Evolutionary conservation across 2,113 vertebrate species (phyloP).

Genomic region (Chauna torquata): DNA sequence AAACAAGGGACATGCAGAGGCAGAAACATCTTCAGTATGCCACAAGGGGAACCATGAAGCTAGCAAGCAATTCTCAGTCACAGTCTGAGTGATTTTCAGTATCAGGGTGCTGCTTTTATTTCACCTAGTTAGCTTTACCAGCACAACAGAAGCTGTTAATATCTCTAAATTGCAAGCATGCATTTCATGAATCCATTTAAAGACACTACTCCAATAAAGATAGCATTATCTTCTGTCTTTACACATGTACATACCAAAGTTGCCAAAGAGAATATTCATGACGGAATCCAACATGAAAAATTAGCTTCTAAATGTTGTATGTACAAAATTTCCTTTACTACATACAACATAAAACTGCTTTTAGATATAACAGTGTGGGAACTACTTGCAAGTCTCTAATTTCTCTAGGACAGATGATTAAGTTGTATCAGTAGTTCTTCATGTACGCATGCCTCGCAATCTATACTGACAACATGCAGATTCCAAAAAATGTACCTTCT

Average conservation of each 20-base stretch:
- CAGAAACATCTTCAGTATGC: background rate
- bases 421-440: background rate
- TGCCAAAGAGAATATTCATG: background rate
- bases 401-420: background rate
- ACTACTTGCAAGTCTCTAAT: background rate
- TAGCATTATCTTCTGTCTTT: background rate
- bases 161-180: background rate
- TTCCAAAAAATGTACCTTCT: background rate
- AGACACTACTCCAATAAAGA: background rate
- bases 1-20: background rate
- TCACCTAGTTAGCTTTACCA: background rate
- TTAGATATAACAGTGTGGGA: accelerated
- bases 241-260: accelerated
- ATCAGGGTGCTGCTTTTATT: background rate
- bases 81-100: background rate
- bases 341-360: background rate
- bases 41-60: background rate
- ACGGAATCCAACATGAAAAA: background rate
- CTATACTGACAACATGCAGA: background rate
- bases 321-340: background rate
- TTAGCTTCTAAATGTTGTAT: background rate
- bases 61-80: background rate
- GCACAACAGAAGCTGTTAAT: background rate
- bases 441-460: background rate
- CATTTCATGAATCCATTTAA: background rate